Percentiles rank a stretch among this genome's conserved stretches.
Evolutionary conservation across 2,797 vertebrate genomes (phyloP).

Genomic region (Eulemur albifrons): DNA sequence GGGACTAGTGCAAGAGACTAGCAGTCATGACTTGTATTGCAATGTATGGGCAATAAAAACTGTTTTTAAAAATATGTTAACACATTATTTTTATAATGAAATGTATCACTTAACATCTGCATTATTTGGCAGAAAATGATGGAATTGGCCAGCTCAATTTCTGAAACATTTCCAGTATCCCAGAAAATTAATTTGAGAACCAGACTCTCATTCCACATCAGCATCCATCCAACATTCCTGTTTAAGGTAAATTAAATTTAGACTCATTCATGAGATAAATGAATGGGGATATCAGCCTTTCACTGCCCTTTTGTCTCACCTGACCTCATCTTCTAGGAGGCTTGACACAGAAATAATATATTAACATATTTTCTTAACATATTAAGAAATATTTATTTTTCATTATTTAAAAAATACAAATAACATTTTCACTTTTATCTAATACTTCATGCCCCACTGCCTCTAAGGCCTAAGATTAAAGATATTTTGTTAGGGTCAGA

Average conservation of each 20-base stretch:
- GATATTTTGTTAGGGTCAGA: not conserved
- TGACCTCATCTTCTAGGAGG: not conserved
- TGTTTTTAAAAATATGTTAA: not conserved
- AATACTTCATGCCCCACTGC: not conserved
- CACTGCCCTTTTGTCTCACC: not conserved
- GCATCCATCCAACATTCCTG: not conserved
- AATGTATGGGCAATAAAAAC: not conserved
- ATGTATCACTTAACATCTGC: not conserved
- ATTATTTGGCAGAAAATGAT: slow-evolving; percentile 15
- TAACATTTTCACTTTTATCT: not conserved
- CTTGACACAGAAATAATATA: not conserved
- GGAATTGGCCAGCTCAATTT: not conserved
- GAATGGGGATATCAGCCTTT: not conserved
- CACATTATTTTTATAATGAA: slow-evolving; percentile 20
- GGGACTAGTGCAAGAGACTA: not conserved
- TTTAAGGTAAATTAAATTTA: slow-evolving; percentile 36
- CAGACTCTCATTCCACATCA: not conserved
- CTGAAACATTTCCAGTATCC: slow-evolving; percentile 39
- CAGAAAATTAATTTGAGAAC: slow-evolving; percentile 50
- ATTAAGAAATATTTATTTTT: not conserved
- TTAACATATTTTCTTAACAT: not conserved
- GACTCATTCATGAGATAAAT: slow-evolving; percentile 30
- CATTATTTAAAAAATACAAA: not conserved
- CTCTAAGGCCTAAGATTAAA: not conserved
- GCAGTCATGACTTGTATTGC: not conserved